phyloP scores from a whole-genome alignment of 2,888 invertebrate genomes.

The Hirtodrosophila trivittata region DNA sequence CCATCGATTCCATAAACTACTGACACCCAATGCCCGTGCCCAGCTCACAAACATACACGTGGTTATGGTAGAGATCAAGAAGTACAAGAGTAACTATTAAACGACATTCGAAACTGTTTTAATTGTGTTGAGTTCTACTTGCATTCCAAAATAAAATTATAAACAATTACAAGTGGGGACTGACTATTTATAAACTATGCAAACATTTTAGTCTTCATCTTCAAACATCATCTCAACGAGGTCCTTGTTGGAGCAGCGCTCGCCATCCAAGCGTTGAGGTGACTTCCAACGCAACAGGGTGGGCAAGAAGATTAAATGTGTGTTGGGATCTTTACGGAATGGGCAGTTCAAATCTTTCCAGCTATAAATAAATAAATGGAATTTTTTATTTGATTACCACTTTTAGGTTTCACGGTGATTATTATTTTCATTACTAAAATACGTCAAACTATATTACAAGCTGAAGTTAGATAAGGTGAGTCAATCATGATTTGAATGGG shows the following conservation, averaged over 20 bases:
- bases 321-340: conserved; percentile 90
- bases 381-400: not conserved
- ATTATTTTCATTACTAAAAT: too few relatives aligned
- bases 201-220: conserved; percentile 86
- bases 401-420: not conserved
- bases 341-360: conserved; percentile 94
- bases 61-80: conserved; percentile 99
- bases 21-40: conserved; percentile 92
- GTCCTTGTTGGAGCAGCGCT: conserved; percentile 89
- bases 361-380: conserved; percentile 84
- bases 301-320: conserved; percentile 91
- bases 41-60: conserved; percentile 99
- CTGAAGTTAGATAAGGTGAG: too few relatives aligned
- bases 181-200: conserved; percentile 5
- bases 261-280: conserved; percentile 91
- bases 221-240: conserved; percentile 92
- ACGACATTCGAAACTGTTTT: conserved; percentile 21
- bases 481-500: too few relatives aligned
- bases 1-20: conserved; percentile 96
- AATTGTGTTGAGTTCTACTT: conserved; percentile 10
- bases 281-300: conserved; percentile 92
- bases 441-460: too few relatives aligned
- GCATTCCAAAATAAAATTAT: conserved; percentile 40
- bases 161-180: not conserved
- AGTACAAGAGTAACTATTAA: conserved; percentile 98